Evolutionary conservation across 2,888 invertebrate species (phyloP), one percentile per base, ranked within the genome.

Genomic region (Prosopocoilus inquinatus): DNA sequence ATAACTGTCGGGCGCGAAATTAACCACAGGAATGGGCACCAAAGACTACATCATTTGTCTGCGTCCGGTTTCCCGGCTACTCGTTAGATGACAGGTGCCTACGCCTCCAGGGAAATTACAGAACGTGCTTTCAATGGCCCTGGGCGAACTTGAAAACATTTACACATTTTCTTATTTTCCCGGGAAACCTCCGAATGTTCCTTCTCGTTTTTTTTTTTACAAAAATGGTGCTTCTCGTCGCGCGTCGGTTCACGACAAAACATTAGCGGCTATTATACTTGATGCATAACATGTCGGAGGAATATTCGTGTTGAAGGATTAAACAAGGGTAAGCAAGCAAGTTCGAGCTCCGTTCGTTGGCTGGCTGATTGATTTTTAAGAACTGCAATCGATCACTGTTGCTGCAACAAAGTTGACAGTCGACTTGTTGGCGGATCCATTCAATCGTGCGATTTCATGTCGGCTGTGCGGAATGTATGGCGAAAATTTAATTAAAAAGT

Each of bases 1-100:
- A 13, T 13, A 38, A 38, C 13, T 38, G 38, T 7, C 9, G 38
- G 38, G 38, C 9, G 11, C 38, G 38, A 13, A 38, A 38, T 38
- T 38, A 38, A 38, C 38, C 38, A 13, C 38, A 38, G 12, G 38
- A 38, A 13, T 38, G 38, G 38, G 38, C 38, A 13, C 13, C 38
- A 38, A 38, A 38, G 38, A 38, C 38, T 20, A 32, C 16, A 46
- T 46, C 47, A 46, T 46, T 46, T 46, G 47, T 46, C 47, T 46
- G 9, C 33, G 47, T 46, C 47, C 47, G 47, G 9, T 46, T 46
- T 32, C 47, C 47, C 13, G 47, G 33, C 33, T 32, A 32, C 16
- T 46, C 47, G 47, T 46, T 46, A 46, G 47, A 46, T 20, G 47
- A 46, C 47, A 46, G 47, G 47, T 46, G 47, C 28, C 47, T 13